Base-by-base conservation (phyloP, 2,797 vertebrate genomes). In the Carduelis carduelis region DNA sequence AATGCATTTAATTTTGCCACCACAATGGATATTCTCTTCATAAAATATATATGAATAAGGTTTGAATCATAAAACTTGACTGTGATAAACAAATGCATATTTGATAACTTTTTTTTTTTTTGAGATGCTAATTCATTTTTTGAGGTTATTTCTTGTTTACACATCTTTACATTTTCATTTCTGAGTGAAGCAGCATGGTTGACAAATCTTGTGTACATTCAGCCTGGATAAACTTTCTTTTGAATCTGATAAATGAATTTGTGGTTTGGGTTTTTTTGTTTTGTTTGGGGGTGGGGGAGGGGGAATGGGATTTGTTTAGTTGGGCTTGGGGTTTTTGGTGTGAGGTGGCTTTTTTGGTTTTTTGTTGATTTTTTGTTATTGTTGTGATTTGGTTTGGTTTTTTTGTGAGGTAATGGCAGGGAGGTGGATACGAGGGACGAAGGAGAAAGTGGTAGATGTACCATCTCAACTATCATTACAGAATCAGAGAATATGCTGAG, bases 1-100 rank as follows among this genome's bases (percentile, higher is more conserved):
- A 98, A 97, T 97, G 86, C 89, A 96, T 97, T 98, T 98, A 98
- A 98, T 98, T 98, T 98, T 97, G 84, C 89, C 86, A 96, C 90
- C 85, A 97, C 96, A 98, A 98, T 98, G 95, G 96, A 63, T 96
- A 96, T 89, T 97, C 93, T 95, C 96, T 95, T 98, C 96, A 97
- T 96, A 96, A 97, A 97, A 97, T 96, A 89, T 93, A 95, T 96
- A 96, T 95, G 91, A 96, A 97, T 96, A 93, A 96, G 92, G 89
- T 87, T 93, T 55, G 88, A 96, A 92, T 96, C 89, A 70, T 81
- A 77, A 95, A 88, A 96, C 87, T 90, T 84, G 82, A 70, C 87
- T 79, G 84, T 70, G 94, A 97, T 96, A 96, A 97, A 97, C 88
- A 97, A 97, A 97, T 96, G 87, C 82, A 95, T 97, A 96, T 97